Evolutionary conservation across 1,140 invertebrate genomes (phyloP).

Genomic region (Delia radicum): DNA sequence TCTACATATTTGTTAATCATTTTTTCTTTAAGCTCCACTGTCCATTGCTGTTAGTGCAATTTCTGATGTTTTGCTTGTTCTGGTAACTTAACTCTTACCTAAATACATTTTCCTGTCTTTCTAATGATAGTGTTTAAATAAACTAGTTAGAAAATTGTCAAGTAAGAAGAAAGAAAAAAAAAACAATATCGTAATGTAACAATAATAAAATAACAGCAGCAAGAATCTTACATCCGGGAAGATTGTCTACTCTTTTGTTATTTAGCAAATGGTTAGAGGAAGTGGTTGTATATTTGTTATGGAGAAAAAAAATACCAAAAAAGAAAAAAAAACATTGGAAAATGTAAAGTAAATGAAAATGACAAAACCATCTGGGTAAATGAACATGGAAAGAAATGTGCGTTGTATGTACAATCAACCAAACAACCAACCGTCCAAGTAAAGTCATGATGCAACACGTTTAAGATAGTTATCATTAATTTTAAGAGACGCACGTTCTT

Average conservation of each 20-base stretch:
- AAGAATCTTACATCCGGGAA: background rate
- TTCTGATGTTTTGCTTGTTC: too few species aligned
- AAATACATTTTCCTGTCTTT: too few species aligned
- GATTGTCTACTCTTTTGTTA: background rate
- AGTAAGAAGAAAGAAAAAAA: too few species aligned
- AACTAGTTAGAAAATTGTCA: conserved; percentile 1
- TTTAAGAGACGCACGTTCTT: background rate
- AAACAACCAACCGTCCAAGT: too few species aligned
- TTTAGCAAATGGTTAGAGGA: background rate
- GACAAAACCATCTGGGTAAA: conserved; percentile 1
- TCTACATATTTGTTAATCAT: too few species aligned
- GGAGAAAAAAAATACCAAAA: background rate
- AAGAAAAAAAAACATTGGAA: background rate
- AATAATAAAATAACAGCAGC: background rate
- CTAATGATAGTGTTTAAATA: conserved; percentile 2
- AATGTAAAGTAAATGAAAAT: background rate
- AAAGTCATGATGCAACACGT: background rate
- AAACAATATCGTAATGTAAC: too few species aligned
- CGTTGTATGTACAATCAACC: background rate
- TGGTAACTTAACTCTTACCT: too few species aligned
- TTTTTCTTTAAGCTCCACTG: background rate
- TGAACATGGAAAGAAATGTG: background rate
- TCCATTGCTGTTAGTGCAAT: background rate
- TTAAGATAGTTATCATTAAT: conserved; percentile 2
- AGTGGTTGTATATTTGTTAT: background rate